Evolutionary conservation across 2,113 vertebrate species (phyloP), one percentile per base, ranked within the genome.

Genomic region (Lasiurus borealis): DNA sequence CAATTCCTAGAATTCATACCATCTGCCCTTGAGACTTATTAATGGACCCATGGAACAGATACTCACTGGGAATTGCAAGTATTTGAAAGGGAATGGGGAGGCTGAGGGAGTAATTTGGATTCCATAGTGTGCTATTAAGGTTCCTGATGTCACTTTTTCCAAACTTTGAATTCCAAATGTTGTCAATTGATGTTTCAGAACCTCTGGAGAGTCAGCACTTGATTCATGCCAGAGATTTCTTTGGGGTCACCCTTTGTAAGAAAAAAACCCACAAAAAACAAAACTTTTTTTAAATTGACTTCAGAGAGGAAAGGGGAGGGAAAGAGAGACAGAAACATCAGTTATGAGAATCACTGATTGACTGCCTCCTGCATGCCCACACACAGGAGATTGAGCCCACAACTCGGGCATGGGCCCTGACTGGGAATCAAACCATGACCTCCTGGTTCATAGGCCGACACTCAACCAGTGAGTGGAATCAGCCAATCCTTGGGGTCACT

Each of bases 111-210:
- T 40, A 71, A n/a, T 9, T 69, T 27, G 82, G 21, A 64, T 84
- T 75, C 57, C n/a, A 57, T 6, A 27, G 29, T 25, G 2, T 54
- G 48, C 12, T 75, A 34, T 54, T 78, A 75, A 87, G 27, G 13
- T 1, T 6, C 11, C n/a, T 75, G 76, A 76, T 40, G 29, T 44
- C 82, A 85, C 34, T 83, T 96, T 96, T 85, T 75, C 64, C 81
- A 72, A 92, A 77, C 3, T 52, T 34, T 40, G 25, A 9, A 54
- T 80, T 52, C 11, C 62, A 86, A 34, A 88, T 46, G 3, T 76
- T 52, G 81, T 46, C 2, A 72, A 8, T 59, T 64, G 48, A 46
- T 54, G 6, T 40, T 78, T 89, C 4, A 48, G 73, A 95, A 15
- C 19, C 29, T 90, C 4, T 3, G 18, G 23, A 44, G 31, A 85